Conservation (phyloP, 2,797 vertebrate species). For the Glossophaga mutica region DNA sequence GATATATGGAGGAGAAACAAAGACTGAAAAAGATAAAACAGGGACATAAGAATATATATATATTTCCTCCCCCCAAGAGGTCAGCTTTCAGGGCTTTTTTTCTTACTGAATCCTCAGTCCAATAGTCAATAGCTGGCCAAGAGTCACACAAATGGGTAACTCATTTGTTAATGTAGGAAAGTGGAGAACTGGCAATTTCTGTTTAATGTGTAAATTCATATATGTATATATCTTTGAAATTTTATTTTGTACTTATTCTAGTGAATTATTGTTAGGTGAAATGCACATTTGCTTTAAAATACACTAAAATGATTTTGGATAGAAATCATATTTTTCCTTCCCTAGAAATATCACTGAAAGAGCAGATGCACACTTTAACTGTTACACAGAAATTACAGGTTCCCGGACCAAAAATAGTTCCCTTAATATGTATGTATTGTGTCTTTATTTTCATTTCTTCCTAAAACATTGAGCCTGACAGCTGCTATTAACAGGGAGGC, state of each 20-base stretch:
- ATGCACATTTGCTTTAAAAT: neutral
- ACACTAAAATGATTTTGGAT: slow-evolving; percentile 3
- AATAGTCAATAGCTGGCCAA: neutral
- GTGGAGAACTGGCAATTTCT: neutral
- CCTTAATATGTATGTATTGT: slow-evolving; percentile 32
- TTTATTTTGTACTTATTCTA: neutral
- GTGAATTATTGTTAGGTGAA: neutral
- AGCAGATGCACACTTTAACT: slow-evolving; percentile 20
- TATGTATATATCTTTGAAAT: neutral
- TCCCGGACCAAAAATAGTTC: slow-evolving; percentile 46
- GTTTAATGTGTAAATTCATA: neutral
- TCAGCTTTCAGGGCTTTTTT: neutral
- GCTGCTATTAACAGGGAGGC: slow-evolving; percentile 15
- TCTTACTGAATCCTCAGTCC: neutral
- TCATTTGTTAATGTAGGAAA: neutral
- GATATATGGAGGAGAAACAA: neutral
- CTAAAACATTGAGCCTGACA: slow-evolving; percentile 41
- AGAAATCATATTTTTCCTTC: neutral
- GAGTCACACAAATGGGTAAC: neutral
- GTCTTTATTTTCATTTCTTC: slow-evolving; percentile 6
- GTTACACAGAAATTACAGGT: slow-evolving; percentile 63
- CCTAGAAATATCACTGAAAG: slow-evolving; percentile 30
- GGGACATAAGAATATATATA: neutral
- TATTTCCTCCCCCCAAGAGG: neutral
- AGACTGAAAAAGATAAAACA: neutral